phyloP scores from a whole-genome alignment of 2,797 vertebrate genomes.

The Hyperoplus lanceolatus region DNA sequence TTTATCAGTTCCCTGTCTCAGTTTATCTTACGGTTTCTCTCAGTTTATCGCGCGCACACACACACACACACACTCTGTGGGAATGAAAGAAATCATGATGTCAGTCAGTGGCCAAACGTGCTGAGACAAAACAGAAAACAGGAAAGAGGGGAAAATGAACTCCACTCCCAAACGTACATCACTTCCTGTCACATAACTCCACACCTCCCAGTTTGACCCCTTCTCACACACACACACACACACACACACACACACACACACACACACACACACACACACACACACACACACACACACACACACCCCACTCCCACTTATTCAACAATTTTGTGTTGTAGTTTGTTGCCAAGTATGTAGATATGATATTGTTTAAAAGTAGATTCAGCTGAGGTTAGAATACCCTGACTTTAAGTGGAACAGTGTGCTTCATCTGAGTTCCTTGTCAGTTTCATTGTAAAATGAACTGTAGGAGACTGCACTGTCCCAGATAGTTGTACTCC shows the following conservation, averaged over 20 bases:
- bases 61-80: not conserved
- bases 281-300: too few relatives aligned
- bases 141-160: conserved; percentile 68
- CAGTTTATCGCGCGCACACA: not conserved
- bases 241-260: not conserved
- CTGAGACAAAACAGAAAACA: conserved; percentile 72
- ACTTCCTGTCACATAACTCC: conserved; percentile 69
- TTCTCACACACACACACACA: conserved; percentile 7
- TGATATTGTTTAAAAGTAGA: not conserved
- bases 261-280: too few relatives aligned
- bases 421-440: conserved; percentile 16
- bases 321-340: not conserved
- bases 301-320: not conserved
- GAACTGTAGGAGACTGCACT: conserved; percentile 42
- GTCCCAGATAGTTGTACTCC: conserved; percentile 68
- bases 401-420: conserved; percentile 12
- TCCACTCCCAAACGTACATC: conserved; percentile 66
- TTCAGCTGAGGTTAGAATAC: not conserved
- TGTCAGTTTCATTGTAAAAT: conserved; percentile 23
- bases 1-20: conserved; percentile 19
- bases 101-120: conserved; percentile 31
- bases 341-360: not conserved
- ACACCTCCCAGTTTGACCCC: conserved; percentile 25
- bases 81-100: conserved; percentile 23
- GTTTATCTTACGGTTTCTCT: conserved; percentile 31